Evolutionary conservation across 2,113 vertebrate genomes (phyloP).

Genomic region (Anarhynchus alexandrinus): DNA sequence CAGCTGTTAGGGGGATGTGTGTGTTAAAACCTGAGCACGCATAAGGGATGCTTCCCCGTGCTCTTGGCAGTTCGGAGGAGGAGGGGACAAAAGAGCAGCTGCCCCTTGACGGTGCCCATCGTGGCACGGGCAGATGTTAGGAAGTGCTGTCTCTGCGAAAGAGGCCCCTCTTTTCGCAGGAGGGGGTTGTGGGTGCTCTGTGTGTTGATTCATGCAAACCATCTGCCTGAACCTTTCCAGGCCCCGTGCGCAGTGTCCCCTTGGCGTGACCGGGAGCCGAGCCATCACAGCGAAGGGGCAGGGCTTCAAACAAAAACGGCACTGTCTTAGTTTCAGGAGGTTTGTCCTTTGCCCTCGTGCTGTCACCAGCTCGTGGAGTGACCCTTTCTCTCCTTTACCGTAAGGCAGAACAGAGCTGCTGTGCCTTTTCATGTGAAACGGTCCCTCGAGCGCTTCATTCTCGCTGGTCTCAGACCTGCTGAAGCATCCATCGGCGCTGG

Average conservation of each 20-base stretch:
- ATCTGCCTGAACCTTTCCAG: background rate
- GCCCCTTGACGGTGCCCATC: background rate
- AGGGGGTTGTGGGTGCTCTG: background rate
- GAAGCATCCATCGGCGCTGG: rapidly evolving
- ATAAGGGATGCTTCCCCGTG: background rate
- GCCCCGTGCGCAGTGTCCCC: background rate
- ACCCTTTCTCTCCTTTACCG: background rate
- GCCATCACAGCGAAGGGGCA: background rate
- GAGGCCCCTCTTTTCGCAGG: background rate
- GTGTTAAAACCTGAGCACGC: background rate
- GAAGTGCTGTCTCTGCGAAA: background rate
- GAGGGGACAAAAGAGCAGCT: background rate
- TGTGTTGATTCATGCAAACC: background rate
- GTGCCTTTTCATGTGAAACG: background rate
- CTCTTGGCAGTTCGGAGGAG: background rate
- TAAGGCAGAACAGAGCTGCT: background rate
- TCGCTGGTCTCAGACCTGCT: background rate
- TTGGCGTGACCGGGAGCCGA: background rate
- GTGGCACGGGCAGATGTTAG: background rate
- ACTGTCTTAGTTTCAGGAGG: rapidly evolving
- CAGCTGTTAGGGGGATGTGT: background rate
- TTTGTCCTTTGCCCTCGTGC: background rate
- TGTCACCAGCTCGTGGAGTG: background rate
- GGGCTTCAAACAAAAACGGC: background rate
- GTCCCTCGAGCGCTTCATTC: background rate